Base-by-base conservation (phyloP, 2,113 vertebrate genomes). In the Myiopsitta monachus region DNA sequence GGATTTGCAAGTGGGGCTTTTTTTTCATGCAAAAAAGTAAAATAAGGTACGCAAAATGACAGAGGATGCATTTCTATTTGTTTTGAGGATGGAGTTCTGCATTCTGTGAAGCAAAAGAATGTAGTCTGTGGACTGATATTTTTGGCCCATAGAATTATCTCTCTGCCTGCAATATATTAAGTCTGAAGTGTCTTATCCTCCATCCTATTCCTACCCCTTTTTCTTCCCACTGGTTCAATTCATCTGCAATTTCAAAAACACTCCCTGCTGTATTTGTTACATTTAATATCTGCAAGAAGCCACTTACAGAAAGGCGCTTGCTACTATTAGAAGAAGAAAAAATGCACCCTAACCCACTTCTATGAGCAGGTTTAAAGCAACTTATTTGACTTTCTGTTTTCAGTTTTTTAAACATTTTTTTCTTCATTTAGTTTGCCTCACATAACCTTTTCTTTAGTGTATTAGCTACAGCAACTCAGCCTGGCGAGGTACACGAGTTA, bases 181-280 rank as follows among this genome's bases (percentile, higher is more conserved):
- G 21, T 47, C 26, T 90, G 90, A 86, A 88, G 30, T 55, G 68
- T 74, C 83, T 93, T 85, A 78, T 88, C 51, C 39, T 6, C 6
- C 21, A 51, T 69, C 31, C 63, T 39, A 54, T 93, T 63, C 63
- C 36, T 80, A 55, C 69, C 77, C 39, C 59, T 78, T 93, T 86
- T 75, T 66, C 41, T 90, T 88, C 55, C 54, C 39, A 77, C 90
- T 90, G 76, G 91, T 94, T 86, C 68, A 51, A 75, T 92, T 94
- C 82, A 92, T 77, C 82, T 88, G 21, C 51, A 86, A 24, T 93
- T 96, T 94, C 68, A 81, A 96, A 95, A 93, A 72, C 33, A 78
- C 63, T 96, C 90, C 78, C 87, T 91, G 84, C 78, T 94, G 84
- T 87, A 96, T 96, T 94, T 88, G 54, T 93, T 90, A 86, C 63